Conservation (phyloP, 2,888 invertebrate species). For the Cantharis nigra region DNA sequence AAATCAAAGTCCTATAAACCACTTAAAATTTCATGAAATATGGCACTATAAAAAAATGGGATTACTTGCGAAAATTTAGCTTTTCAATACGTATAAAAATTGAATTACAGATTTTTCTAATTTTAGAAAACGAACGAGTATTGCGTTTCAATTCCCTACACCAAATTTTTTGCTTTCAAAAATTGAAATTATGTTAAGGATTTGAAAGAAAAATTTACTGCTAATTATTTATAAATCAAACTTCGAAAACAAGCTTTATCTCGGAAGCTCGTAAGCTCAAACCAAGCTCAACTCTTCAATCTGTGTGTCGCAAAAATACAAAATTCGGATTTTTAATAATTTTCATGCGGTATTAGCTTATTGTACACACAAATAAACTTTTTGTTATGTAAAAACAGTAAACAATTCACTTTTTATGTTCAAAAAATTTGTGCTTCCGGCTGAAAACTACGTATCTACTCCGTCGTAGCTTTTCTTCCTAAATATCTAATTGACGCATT, state of each 20-base stretch:
- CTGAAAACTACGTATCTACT: no score
- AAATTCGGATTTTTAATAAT: not conserved
- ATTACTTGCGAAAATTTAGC: not conserved
- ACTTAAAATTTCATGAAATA: not conserved
- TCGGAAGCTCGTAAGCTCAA: not conserved
- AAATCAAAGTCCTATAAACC: not conserved
- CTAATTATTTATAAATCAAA: not conserved
- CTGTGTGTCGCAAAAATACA: not conserved
- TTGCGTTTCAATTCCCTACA: not conserved
- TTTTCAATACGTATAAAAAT: not conserved
- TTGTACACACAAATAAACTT: not conserved
- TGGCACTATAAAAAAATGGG: not conserved
- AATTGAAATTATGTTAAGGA: no score
- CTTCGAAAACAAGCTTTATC: not conserved
- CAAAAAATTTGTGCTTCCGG: no score
- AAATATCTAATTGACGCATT: not conserved
- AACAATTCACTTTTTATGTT: no score
- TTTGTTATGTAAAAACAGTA: not conserved
- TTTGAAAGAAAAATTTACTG: not conserved
- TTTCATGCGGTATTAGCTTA: not conserved
- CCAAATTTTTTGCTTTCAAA: not conserved
- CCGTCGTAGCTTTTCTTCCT: not conserved
- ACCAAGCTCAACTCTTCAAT: not conserved
- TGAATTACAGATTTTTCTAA: not conserved
- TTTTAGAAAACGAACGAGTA: not conserved